Evolutionary conservation across 2,797 vertebrate genomes (phyloP).

Genomic region (Sciaenops ocellatus): DNA sequence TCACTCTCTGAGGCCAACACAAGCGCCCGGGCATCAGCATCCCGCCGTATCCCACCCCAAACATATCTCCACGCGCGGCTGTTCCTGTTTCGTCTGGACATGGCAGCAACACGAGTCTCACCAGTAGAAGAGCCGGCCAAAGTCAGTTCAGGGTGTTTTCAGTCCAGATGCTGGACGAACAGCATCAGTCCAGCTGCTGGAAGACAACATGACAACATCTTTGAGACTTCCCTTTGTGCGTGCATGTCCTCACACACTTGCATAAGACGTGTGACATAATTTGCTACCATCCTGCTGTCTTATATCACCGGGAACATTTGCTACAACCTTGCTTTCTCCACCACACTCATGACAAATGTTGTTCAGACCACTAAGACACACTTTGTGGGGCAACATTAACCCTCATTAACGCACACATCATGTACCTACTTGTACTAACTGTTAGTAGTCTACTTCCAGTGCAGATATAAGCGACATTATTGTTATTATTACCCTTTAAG

Average conservation of each 20-base stretch:
- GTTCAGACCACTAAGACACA: neutral
- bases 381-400: neutral
- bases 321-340: neutral
- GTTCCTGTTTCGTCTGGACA: constrained; percentile 93
- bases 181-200: constrained; percentile 59
- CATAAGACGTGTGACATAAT: neutral
- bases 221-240: no score
- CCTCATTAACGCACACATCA: neutral
- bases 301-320: neutral
- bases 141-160: constrained; percentile 34
- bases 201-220: constrained; percentile 16
- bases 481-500: neutral
- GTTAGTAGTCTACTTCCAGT: neutral
- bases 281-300: neutral
- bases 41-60: constrained; percentile 90
- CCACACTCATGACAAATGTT: neutral
- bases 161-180: constrained; percentile 49
- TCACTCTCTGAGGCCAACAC: constrained; percentile 84
- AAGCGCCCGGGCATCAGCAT: constrained; percentile 86
- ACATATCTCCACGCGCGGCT: constrained; percentile 94
- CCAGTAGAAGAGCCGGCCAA: constrained; percentile 15
- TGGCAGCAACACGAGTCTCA: constrained; percentile 70
- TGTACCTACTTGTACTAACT: neutral
- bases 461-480: neutral
- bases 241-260: neutral